Evolutionary conservation across 2,888 invertebrate species (phyloP), one percentile per base, ranked within the genome.

Genomic region (Drosophila helvetica): DNA sequence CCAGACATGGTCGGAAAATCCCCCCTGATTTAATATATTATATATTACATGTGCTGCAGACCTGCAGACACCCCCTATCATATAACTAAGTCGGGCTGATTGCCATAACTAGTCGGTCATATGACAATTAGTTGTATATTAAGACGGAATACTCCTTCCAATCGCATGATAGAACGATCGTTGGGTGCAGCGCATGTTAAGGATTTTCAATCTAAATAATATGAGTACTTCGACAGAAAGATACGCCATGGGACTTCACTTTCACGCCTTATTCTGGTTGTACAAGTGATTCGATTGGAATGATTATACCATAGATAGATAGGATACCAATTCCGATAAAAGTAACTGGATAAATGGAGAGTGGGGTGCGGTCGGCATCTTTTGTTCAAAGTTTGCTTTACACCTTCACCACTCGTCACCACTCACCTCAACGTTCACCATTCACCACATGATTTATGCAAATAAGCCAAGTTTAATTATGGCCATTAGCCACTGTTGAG

Each of bases 111-210:
- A 86, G 81, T 75, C 70, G 78, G 90, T 90, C 90, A 90, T 86
- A 89, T 90, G 90, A 90, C 89, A 90, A 89, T 90, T 89, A 89
- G 89, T 86, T 89, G 69, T 86, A 86, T 86, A 88, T 88, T 86
- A 88, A 86, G 62, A 55, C 78, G 46, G 30, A 38, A 38, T 38
- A 15, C 15, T 65, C 30, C 30, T 65, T 54, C 8, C 30, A 30
- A 10, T 30, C 30, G 10, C 9, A 8, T 3, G 8, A 27, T 8
- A 8, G 9, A 9, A 27, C 27, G 25, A 25, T 54, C 65, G 66
- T 66, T 54, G 50, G 53, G 46, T 51, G 46, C 48, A 27, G 57
- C 46, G 46, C 46, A 71, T 71, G 70, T 57, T 38, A 17, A 38
- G 64, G 72, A 54, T 71, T 71, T 71, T 42, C 30, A 7, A 22